These are phyloP conservation scores for Serripes groenlandicus DNA, from an alignment of 2,888 invertebrate genomes.

Conservation along the genomic window DNA sequence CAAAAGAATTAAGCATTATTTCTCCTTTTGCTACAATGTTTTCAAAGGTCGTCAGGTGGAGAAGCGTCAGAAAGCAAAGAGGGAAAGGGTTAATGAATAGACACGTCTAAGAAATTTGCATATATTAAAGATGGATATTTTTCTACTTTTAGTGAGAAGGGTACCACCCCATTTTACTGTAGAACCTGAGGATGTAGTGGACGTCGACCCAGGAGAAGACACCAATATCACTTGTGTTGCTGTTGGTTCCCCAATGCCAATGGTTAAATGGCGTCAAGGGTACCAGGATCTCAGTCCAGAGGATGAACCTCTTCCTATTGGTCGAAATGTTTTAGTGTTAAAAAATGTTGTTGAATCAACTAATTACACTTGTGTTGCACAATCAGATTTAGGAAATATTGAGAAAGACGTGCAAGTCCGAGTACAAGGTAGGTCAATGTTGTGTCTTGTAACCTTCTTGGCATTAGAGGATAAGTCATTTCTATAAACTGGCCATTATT, in stretches of 20 bases:
- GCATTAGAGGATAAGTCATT: no score
- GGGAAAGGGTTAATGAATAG: background rate
- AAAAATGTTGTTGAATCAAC: conserved; percentile 96
- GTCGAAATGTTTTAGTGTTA: conserved; percentile 94
- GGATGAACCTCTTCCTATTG: conserved; percentile 88
- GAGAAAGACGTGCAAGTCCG: conserved; percentile 95
- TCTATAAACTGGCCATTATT: background rate
- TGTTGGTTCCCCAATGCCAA: conserved; percentile 99
- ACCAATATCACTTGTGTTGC: conserved; percentile 98
- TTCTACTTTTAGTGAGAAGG: conserved; percentile 92
- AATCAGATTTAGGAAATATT: conserved; percentile 95
- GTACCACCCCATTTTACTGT: conserved; percentile 98
- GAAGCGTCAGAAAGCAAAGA: background rate
- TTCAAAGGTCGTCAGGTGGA: background rate
- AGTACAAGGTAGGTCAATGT: conserved; percentile 93
- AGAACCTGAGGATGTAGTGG: conserved; percentile 89
- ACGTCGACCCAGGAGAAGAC: conserved; percentile 96
- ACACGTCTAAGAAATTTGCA: no score
- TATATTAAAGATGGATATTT: background rate
- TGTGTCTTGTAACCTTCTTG: background rate
- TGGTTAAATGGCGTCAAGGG: conserved; percentile 91
- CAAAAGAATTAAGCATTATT: background rate
- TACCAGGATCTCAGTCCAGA: conserved; percentile 91
- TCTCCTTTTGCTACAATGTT: background rate
- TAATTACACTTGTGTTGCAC: conserved; percentile 98